Percentiles rank a stretch among this genome's conserved stretches.
phyloP scores from a whole-genome alignment of 2,797 vertebrate species.

The Anabacerthia variegaticeps region DNA sequence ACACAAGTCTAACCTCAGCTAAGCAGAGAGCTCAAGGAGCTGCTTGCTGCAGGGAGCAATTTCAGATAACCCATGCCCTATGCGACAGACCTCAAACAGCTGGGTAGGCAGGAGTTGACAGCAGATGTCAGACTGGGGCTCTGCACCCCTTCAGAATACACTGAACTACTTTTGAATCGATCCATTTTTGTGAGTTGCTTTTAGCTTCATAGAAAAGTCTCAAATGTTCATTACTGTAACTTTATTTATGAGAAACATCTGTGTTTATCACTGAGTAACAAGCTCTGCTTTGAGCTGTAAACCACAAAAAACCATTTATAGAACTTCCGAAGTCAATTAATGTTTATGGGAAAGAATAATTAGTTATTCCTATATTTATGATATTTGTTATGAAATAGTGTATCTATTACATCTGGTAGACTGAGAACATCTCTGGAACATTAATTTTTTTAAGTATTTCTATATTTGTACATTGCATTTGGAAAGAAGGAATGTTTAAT shows the following conservation, averaged over 20 bases:
- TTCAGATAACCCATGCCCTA: rapidly evolving
- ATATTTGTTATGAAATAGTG: background rate
- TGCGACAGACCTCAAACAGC: rapidly evolving
- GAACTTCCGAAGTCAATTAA: background rate
- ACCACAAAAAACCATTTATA: background rate
- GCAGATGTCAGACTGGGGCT: background rate
- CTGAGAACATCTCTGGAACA: background rate
- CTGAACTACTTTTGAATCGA: background rate
- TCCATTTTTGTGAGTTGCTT: background rate
- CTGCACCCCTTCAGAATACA: background rate
- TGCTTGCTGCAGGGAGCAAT: background rate
- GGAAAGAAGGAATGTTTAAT: background rate
- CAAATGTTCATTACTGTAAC: background rate
- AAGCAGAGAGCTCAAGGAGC: background rate
- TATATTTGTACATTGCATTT: background rate
- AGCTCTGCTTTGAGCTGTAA: background rate
- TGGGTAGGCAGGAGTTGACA: rapidly evolving
- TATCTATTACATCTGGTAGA: background rate
- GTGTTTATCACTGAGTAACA: slow-evolving; percentile 9
- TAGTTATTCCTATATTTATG: background rate
- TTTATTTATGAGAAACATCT: slow-evolving; percentile 34
- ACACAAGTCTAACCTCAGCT: background rate
- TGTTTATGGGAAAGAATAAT: background rate
- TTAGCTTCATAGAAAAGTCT: background rate
- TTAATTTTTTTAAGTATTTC: background rate